Evolutionary conservation across 1,140 invertebrate species (phyloP).

Genomic region (Wiebesia pumilae): DNA sequence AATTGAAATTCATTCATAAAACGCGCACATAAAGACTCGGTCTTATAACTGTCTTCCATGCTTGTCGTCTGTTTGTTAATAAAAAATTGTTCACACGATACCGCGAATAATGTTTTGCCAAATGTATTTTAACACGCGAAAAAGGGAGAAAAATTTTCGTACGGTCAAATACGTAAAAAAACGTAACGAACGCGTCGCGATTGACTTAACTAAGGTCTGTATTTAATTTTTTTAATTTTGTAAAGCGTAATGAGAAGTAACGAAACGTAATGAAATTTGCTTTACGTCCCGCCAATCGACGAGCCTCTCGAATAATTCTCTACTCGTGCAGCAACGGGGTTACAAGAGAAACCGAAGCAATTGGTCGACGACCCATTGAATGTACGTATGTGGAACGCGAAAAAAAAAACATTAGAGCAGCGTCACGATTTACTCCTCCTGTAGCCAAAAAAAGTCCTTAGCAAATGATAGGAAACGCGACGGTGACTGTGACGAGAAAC

Average conservation of each 20-base stretch:
- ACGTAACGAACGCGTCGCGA: too few relatives aligned
- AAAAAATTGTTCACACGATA: too few relatives aligned
- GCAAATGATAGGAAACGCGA: constrained; percentile 29
- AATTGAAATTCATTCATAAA: too few relatives aligned
- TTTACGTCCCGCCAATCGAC: neutral
- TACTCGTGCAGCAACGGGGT: neutral
- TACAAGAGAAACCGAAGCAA: constrained; percentile 22
- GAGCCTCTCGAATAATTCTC: constrained; percentile 4
- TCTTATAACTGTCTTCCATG: too few relatives aligned
- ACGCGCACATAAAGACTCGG: too few relatives aligned
- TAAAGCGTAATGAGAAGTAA: neutral
- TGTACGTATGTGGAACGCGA: constrained; percentile 51
- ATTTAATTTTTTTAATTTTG: too few relatives aligned
- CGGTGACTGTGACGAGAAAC: neutral
- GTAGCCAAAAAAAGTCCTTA: neutral
- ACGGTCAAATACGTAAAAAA: too few relatives aligned
- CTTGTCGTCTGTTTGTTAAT: too few relatives aligned
- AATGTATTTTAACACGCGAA: too few relatives aligned
- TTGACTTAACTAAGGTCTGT: too few relatives aligned
- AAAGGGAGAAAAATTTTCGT: too few relatives aligned
- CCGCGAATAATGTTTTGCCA: too few relatives aligned
- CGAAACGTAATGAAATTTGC: neutral
- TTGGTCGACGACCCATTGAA: constrained; percentile 28
- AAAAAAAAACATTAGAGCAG: constrained; percentile 23
- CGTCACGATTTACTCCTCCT: neutral